Evolutionary conservation across 1,140 invertebrate genomes (phyloP).

Genomic region (Euura saliciscinereae): DNA sequence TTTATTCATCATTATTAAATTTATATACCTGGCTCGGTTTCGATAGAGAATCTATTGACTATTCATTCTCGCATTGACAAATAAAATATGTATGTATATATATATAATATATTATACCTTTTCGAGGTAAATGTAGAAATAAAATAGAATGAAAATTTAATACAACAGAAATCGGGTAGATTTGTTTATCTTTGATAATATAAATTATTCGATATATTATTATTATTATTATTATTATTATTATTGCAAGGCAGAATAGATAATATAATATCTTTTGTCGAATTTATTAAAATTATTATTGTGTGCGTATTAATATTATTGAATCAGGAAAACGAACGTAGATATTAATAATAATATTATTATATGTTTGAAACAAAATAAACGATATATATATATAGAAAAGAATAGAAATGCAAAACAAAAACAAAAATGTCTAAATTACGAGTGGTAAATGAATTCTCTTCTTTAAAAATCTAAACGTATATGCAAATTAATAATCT

Average conservation of each 20-base stretch:
- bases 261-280: background rate
- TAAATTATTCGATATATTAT: too few species aligned
- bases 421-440: background rate
- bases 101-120: too few species aligned
- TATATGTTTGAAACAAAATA: too few species aligned
- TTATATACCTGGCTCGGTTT: conserved; percentile 17
- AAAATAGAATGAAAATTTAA: too few species aligned
- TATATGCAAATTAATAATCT: conserved; percentile 6
- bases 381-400: too few species aligned
- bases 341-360: too few species aligned
- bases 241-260: background rate
- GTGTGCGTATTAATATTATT: background rate
- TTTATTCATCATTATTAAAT: conserved; percentile 8
- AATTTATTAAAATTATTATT: background rate
- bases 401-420: too few species aligned
- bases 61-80: background rate
- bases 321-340: too few species aligned
- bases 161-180: too few species aligned
- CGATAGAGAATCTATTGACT: conserved; percentile 10
- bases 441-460: background rate
- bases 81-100: background rate
- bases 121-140: too few species aligned
- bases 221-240: too few species aligned
- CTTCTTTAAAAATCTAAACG: background rate
- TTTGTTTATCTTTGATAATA: too few species aligned